Conservation (phyloP, 2,888 invertebrate species). For the Drosophila niveifrons region DNA sequence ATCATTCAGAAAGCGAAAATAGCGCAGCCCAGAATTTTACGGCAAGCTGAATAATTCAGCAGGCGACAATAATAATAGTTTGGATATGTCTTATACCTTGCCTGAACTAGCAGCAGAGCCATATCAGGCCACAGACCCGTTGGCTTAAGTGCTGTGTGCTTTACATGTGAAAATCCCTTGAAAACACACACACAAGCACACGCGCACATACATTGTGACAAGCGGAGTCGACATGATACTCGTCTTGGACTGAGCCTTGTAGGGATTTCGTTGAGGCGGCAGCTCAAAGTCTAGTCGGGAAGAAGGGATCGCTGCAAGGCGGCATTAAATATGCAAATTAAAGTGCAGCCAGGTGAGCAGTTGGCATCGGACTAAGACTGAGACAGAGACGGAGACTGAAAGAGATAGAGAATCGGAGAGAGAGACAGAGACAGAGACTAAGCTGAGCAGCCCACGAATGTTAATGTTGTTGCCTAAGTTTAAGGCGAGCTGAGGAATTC, state of each 20-base stretch:
- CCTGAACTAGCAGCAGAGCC: background rate
- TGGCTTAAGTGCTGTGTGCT: slow-evolving; percentile 64
- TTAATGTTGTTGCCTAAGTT: slow-evolving; percentile 31
- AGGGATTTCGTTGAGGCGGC: slow-evolving; percentile 27
- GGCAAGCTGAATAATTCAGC: slow-evolving; percentile 62
- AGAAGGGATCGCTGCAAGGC: slow-evolving; percentile 29
- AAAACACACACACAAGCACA: slow-evolving; percentile 29
- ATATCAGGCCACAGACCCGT: slow-evolving; percentile 9
- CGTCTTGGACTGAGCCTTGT: slow-evolving; percentile 16
- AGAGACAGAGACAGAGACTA: slow-evolving; percentile 1
- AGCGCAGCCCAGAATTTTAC: slow-evolving; percentile 39
- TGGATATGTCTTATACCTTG: slow-evolving; percentile 40
- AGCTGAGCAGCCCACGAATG: slow-evolving; percentile 18
- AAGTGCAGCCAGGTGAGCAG: slow-evolving; percentile 38
- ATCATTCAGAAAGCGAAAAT: slow-evolving; percentile 54
- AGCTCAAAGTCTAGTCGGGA: slow-evolving; percentile 13
- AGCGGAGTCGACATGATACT: slow-evolving; percentile 2
- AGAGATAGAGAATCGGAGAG: background rate
- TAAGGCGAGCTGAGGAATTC: slow-evolving; percentile 23
- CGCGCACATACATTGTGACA: slow-evolving; percentile 30
- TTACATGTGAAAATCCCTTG: slow-evolving; percentile 57
- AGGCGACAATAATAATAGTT: slow-evolving; percentile 68
- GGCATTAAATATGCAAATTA: slow-evolving; percentile 49
- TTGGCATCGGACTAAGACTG: slow-evolving; percentile 5
- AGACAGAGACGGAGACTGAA: background rate